Evolutionary conservation across 1,140 invertebrate species (phyloP), one percentile per base, ranked within the genome.

Genomic region (Dreissena rostriformis): DNA sequence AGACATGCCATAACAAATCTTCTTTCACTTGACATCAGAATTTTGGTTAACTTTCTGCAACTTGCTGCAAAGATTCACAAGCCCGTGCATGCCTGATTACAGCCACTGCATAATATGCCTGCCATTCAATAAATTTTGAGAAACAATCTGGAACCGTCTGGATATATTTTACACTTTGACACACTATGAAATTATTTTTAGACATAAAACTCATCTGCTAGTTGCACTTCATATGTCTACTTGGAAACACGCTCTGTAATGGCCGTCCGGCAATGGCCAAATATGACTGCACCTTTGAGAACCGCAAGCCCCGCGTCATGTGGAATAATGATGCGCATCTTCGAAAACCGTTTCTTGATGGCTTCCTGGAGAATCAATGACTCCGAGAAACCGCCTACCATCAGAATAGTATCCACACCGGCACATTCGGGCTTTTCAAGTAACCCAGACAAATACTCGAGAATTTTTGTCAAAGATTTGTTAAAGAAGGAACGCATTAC

Each of bases 371-470:
- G 26, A 66, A 79, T 26, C 5, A 17, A 53, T 22, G 65, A 79
- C 26, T 79, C 65, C 19, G 77, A 79, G 19, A 55, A 79, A 7
- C 77, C 77, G 26, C 65, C 77, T 28, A 79, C 77, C 77, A 79
- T 68, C 7, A 70, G n/a, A 28, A 79, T 79, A 28, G 67, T 22
- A 12, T 68, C 49, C 8, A 79, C 22, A 8, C n/a, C 0, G 1
- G 53, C 39, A 11, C 29, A 15, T 22, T 65, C 19, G 8, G 39
- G 39, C 39, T 39, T 39, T 39, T 39, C 4, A 39, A 39, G 39
- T 39, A 39, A 39, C 8, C 39, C 39, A 39, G 39, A 39, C 2
- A 39, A 39, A 39, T 39, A 39, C 39, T 39, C 4, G 39, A 39
- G 2, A 39, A 39, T 2, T 39, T 39, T 39, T 39, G 39, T 39